A percentile compares a stretch with the other conserved stretches of the same genome.
Evolutionary conservation across 2,113 vertebrate species (phyloP).

Genomic region (Dipodomys stephensi): DNA sequence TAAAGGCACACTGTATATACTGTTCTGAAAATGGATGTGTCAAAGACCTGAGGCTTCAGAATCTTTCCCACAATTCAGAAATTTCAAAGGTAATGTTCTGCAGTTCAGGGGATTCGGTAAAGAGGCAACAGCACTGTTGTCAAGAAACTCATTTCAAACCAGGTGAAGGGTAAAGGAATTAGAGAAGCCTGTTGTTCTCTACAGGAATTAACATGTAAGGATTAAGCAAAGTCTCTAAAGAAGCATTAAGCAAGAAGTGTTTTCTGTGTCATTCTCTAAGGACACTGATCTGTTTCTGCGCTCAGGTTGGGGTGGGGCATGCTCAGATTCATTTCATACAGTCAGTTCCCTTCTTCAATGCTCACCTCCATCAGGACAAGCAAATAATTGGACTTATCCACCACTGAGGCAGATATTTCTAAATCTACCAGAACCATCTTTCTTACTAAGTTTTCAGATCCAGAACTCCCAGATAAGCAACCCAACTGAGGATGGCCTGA

Average conservation of each 20-base stretch:
- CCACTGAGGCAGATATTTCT: background rate
- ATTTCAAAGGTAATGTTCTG: background rate
- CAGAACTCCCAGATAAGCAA: background rate
- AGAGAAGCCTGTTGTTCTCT: constrained; percentile 87
- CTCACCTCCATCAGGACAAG: background rate
- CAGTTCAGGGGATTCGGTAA: background rate
- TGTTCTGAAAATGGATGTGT: background rate
- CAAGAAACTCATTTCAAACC: constrained; percentile 32
- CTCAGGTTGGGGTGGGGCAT: background rate
- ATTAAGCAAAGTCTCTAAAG: constrained; percentile 73
- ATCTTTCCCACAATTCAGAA: background rate
- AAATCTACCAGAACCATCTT: background rate
- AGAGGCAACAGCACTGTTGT: background rate
- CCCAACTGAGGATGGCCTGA: background rate
- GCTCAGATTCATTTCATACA: background rate
- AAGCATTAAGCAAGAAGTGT: constrained; percentile 43
- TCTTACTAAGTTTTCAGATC: constrained; percentile 25
- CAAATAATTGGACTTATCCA: background rate
- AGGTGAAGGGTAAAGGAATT: constrained; percentile 86
- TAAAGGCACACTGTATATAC: background rate
- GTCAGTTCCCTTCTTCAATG: background rate
- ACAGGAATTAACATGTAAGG: constrained; percentile 87
- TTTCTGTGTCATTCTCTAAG: constrained; percentile 55
- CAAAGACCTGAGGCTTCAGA: background rate
- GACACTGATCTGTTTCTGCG: background rate